These are phyloP conservation scores for Bolborhynchus lineola DNA, from an alignment of 2,113 vertebrate species.

Conservation along the genomic window DNA sequence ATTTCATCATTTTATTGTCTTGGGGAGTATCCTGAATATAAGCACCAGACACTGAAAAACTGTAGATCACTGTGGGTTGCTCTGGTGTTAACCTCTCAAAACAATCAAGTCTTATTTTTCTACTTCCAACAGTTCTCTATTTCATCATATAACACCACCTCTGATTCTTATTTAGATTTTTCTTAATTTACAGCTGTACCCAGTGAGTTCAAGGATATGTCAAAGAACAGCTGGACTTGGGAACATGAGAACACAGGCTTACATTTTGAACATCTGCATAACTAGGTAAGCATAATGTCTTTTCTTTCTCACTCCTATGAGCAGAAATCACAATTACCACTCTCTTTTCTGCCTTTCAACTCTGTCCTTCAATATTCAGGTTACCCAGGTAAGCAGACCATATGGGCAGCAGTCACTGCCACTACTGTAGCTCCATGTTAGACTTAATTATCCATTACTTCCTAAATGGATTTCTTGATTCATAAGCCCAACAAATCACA, in stretches of 20 bases:
- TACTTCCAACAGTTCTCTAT: neutral
- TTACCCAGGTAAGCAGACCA: neutral
- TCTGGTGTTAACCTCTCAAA: neutral
- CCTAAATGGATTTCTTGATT: neutral
- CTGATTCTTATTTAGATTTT: neutral
- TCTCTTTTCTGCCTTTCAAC: neutral
- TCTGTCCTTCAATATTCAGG: neutral
- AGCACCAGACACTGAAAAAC: neutral
- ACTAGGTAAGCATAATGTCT: neutral
- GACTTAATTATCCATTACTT: neutral
- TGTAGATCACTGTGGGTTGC: too few species aligned
- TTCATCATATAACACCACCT: neutral
- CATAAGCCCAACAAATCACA: neutral
- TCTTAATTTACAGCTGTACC: neutral
- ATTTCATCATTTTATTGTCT: neutral
- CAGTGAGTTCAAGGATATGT: neutral
- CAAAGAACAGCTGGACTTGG: neutral
- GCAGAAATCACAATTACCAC: neutral
- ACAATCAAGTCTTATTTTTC: neutral
- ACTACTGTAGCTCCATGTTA: neutral
- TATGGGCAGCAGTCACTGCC: neutral
- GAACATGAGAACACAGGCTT: neutral
- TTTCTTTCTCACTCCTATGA: fast-evolving
- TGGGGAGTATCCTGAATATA: neutral
- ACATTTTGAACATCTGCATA: neutral